Base-by-base conservation (phyloP, 2,888 invertebrate species). In the Nysson spinosus region DNA sequence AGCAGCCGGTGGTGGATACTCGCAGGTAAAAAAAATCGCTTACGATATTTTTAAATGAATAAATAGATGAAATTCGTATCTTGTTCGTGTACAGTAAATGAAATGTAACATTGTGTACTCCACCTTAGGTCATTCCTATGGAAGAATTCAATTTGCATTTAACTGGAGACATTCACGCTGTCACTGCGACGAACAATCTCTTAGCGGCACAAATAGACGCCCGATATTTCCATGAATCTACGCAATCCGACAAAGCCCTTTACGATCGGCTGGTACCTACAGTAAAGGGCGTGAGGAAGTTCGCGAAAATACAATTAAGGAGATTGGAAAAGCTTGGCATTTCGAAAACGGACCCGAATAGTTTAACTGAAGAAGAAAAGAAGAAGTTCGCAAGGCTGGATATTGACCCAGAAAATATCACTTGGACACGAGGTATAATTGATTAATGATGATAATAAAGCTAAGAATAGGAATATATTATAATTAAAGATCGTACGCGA, bases 91-190 rank as follows among this genome's bases (percentile, higher is more conserved):
- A n/a, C n/a, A n/a, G n/a, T n/a, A n/a, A n/a, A n/a, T n/a, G n/a
- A n/a, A n/a, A n/a, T n/a, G n/a, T n/a, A n/a, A n/a, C n/a, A n/a
- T n/a, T n/a, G n/a, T n/a, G n/a, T n/a, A n/a, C n/a, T n/a, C n/a
- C n/a, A n/a, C n/a, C 47, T 5, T 90, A 94, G 91, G 95, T 96
- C 0, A 98, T 99, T 73, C 99, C 99, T 0, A 99, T 99, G 99
- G 99, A 99, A 88, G 99, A 99, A 81, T 99, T 99, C 88, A 99
- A 99, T 89, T 91, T 99, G 0, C 99, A 99, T 87, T 89, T 99
- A 72, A 99, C 99, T 0, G 97, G 98, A 0, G 99, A 99, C 85
- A 98, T 99, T 80, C 99, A 99, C 88, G 99, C 99, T 0, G 95
- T 99, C n/a, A 94, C 96, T 0, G 98, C 97, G 0, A 98, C 99